Evolutionary conservation across 1,140 invertebrate species (phyloP), one percentile per base, ranked within the genome.

Genomic region (Sminthurinus signatus): DNA sequence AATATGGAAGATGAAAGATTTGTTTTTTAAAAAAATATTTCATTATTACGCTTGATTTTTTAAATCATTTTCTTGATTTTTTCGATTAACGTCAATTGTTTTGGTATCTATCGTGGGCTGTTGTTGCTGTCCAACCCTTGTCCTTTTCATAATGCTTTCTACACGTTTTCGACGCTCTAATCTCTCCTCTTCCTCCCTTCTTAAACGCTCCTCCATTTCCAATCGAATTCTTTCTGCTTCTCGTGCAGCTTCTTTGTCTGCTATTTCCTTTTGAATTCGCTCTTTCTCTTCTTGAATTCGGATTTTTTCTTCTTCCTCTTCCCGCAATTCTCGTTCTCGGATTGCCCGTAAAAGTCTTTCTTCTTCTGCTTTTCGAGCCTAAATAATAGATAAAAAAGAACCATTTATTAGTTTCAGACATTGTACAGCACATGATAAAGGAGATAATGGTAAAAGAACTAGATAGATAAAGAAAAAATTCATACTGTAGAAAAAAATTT

Each of bases 91-190:
- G 3, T 54, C 5, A 48, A 19, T 23, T 25, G n/a, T n/a, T n/a
- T n/a, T n/a, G n/a, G n/a, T n/a, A n/a, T n/a, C n/a, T n/a, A n/a
- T n/a, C n/a, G n/a, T n/a, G n/a, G 12, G 51, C 8, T 4, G 4
- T 23, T 28, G 10, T 39, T 28, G 12, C 5, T 56, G 36, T 3
- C 29, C 29, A 19, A 56, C 85, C 65, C 88, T 80, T 50, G 88
- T 91, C 71, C 88, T 80, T 39, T 83, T 80, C 88, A 91, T 91
- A 67, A 91, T 91, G 48, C 87, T 87, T 76, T 90, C 88, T 2
- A 91, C 88, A 55, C 88, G 80, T 75, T 86, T 88, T 51, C 87
- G 82, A 70, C 88, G 80, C 48, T 83, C 85, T 72, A 87, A 83
- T 68, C 88, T 77, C 73, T 89, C 88, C 74, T 87, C 87, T 73